Evolutionary conservation across 1,140 invertebrate genomes (phyloP).

Genomic region (Neodiprion virginianus): DNA sequence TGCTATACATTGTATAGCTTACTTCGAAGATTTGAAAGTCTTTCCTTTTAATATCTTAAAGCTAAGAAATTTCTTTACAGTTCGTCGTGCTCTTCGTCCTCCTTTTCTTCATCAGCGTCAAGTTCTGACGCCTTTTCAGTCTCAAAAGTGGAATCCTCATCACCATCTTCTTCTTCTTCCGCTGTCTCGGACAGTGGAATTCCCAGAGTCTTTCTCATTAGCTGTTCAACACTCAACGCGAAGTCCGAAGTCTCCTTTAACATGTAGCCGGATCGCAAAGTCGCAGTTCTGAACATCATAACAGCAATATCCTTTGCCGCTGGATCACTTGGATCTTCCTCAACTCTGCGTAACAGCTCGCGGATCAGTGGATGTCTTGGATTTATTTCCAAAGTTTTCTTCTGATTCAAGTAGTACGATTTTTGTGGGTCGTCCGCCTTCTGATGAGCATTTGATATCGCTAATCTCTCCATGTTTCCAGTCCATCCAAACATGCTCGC

Average conservation of each 20-base stretch:
- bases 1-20: conserved; percentile 39
- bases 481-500: conserved; percentile 98
- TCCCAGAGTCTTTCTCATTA: conserved; percentile 85
- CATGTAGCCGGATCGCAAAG: conserved; percentile 89
- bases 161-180: conserved; percentile 62
- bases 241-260: conserved; percentile 87
- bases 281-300: conserved; percentile 94
- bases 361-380: conserved; percentile 95
- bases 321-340: conserved; percentile 79
- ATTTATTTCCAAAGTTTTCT: conserved; percentile 98
- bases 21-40: not conserved
- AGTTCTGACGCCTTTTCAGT: conserved; percentile 58
- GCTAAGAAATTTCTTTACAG: conserved; percentile 38
- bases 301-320: conserved; percentile 86
- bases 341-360: conserved; percentile 86
- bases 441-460: conserved; percentile 95
- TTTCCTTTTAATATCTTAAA: not conserved
- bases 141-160: conserved; percentile 43
- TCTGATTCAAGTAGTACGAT: conserved; percentile 92
- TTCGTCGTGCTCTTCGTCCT: conserved; percentile 52
- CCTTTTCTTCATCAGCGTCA: conserved; percentile 46
- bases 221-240: conserved; percentile 85
- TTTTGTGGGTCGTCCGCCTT: conserved; percentile 93
- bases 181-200: conserved; percentile 77
- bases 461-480: conserved; percentile 98